These are phyloP conservation scores for Distichodus sexfasciatus DNA, from an alignment of 2,797 vertebrate species.

Conservation along the genomic window DNA sequence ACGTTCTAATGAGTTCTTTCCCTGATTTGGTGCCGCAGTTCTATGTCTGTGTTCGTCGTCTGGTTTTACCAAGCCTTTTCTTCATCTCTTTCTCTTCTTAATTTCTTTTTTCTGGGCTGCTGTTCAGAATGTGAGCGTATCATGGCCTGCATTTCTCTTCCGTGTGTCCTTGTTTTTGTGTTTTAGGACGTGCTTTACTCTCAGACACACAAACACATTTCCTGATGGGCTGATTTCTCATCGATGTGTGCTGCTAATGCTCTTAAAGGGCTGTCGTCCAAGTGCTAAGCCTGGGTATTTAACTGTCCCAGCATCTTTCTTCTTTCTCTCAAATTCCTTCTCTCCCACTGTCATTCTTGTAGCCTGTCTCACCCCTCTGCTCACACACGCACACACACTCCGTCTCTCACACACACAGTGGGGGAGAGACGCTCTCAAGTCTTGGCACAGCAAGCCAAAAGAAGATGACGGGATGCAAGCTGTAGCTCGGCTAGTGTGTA, in stretches of 20 bases:
- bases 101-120: background rate
- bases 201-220: background rate
- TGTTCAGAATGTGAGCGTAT: conserved; percentile 1
- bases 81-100: background rate
- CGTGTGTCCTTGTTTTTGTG: conserved; percentile 3
- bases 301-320: background rate
- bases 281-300: conserved; percentile 10
- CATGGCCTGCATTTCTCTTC: background rate
- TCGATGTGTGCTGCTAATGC: background rate
- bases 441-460: too few relatives aligned
- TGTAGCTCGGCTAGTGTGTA: conserved; percentile 33
- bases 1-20: background rate
- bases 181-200: background rate
- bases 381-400: conserved; percentile 7
- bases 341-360: conserved; percentile 1
- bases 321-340: background rate
- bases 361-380: background rate
- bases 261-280: background rate
- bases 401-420: conserved; percentile 13
- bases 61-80: conserved; percentile 17
- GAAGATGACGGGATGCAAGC: too few relatives aligned
- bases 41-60: background rate
- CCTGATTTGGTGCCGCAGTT: background rate
- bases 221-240: background rate
- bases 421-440: too few relatives aligned